These are phyloP conservation scores for Nebria salina DNA, from an alignment of 2,888 invertebrate species.

Conservation along the genomic window DNA sequence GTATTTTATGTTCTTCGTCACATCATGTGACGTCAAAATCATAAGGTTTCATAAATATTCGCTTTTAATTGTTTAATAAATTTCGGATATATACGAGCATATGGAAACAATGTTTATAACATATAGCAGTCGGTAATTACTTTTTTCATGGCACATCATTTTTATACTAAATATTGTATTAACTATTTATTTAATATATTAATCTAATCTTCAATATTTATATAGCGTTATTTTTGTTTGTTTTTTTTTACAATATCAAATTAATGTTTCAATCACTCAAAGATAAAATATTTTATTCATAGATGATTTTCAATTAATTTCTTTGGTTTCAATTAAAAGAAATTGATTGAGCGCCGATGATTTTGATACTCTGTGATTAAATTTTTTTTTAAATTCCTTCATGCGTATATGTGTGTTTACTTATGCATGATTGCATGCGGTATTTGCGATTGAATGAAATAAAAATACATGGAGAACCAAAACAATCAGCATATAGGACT, in stretches of 20 bases:
- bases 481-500: not conserved
- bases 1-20: not conserved
- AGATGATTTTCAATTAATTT: too few relatives aligned
- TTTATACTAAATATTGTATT: not conserved
- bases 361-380: not conserved
- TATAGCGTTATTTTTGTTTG: too few relatives aligned
- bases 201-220: too few relatives aligned
- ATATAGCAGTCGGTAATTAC: not conserved
- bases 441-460: not conserved
- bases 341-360: too few relatives aligned
- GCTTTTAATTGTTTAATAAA: not conserved
- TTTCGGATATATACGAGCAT: not conserved
- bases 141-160: not conserved
- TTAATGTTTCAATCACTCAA: too few relatives aligned
- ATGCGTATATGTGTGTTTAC: not conserved
- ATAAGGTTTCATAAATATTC: constrained; percentile 1
- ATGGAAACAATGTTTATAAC: not conserved
- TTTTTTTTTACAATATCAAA: too few relatives aligned
- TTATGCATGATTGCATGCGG: not conserved
- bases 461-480: not conserved
- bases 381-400: not conserved
- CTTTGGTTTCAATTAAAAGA: too few relatives aligned
- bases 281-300: too few relatives aligned
- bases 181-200: not conserved
- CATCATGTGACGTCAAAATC: not conserved